Base-by-base conservation (phyloP, 2,888 invertebrate genomes). In the Hartigia nigra region DNA sequence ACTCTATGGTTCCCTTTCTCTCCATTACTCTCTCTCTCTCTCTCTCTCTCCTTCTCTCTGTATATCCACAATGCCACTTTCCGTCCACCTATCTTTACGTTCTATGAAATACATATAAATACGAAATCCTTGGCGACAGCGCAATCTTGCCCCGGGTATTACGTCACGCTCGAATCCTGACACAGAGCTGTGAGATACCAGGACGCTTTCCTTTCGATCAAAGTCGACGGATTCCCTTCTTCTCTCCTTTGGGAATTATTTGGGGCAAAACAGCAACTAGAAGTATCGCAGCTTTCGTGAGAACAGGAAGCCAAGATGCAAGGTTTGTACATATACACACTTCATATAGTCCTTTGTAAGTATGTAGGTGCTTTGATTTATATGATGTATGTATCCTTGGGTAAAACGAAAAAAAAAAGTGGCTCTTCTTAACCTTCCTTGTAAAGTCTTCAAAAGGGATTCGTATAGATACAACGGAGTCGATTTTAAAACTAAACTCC, bases 401-500 rank as follows among this genome's bases (percentile, higher is more conserved):
- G 2, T 55, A 55, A 55, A 55, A 55, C 5, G 23, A 23, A 55
- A 23, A 37, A 55, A 23, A 37, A 39, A 39, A 9, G 23, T 55
- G 9, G 9, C 55, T 23, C 55, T 55, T 55, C 55, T 55, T 55
- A 55, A 55, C 23, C 23, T 55, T 9, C 23, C 3, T 55, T 55
- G 23, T 1, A 23, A 55, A 55, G 55, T 55, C 23, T 55, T 55
- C 9, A 1, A 23, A 14, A 9, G 55, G 23, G 55, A 23, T 55
- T 39, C 23, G 23, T 55, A 55, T 55, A 55, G 55, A 55, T 55
- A 55, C 55, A 14, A 82, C 82, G 82, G 76, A 85, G 86, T 83
- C 87, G 85, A 85, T 88, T 87, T 88, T 81, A 81, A 88, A 90
- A 90, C 87, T 88, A 86, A 87, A 88, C 87, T 55, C 84, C 86